These are phyloP conservation scores for Diadophis punctatus DNA, from an alignment of 2,113 vertebrate genomes.

Conservation along the genomic window DNA sequence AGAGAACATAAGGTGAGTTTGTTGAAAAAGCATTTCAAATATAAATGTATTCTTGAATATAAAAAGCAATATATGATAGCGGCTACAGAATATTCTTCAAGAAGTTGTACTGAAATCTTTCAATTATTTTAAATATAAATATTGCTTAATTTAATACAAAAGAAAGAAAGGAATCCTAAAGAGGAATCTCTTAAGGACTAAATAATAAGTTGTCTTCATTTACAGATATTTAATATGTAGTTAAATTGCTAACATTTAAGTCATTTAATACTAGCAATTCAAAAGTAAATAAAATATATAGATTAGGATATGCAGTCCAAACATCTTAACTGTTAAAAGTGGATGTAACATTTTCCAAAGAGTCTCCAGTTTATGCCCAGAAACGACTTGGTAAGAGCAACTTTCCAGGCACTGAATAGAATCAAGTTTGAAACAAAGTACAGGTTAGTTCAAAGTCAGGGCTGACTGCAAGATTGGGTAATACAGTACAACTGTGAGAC, in stretches of 20 bases:
- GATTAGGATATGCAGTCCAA: background rate
- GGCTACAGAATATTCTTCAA: background rate
- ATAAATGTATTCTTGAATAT: background rate
- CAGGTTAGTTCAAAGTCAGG: background rate
- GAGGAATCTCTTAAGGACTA: background rate
- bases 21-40: background rate
- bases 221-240: background rate
- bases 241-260: background rate
- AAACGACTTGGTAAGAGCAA: background rate
- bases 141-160: background rate
- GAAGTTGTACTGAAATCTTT: background rate
- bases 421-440: background rate
- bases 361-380: background rate
- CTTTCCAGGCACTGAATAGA: background rate
- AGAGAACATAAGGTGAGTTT: conserved; percentile 73
- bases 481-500: background rate
- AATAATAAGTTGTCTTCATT: background rate
- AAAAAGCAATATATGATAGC: background rate
- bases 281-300: background rate
- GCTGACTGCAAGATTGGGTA: background rate
- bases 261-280: background rate
- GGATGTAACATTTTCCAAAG: background rate
- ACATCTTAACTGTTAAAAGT: background rate
- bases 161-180: background rate
- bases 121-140: background rate